These are phyloP conservation scores for Clistopyga incitator DNA, from an alignment of 2,888 invertebrate species.

Conservation along the genomic window DNA sequence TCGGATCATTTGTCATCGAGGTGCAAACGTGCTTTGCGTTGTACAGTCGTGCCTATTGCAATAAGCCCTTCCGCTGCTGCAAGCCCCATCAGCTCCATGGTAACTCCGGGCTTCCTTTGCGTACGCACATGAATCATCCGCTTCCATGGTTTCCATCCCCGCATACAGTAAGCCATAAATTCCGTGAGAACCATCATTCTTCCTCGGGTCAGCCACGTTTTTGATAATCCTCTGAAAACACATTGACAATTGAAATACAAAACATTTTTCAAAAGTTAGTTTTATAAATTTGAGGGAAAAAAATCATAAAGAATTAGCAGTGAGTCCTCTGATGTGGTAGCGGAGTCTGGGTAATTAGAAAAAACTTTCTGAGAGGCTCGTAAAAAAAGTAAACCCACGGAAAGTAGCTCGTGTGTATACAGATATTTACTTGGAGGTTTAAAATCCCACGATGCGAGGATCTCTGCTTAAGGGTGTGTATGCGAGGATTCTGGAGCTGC, in stretches of 20 bases:
- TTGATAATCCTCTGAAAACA: too few species aligned
- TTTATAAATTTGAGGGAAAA: too few species aligned
- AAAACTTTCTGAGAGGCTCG: too few species aligned
- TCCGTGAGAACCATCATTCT: neutral
- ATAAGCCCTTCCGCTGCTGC: constrained; percentile 33
- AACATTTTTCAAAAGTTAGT: too few species aligned
- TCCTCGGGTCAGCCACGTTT: too few species aligned
- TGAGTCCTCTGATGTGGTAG: too few species aligned
- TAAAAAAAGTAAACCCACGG: too few species aligned
- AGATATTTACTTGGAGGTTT: constrained; percentile 16
- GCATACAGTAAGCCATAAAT: neutral
- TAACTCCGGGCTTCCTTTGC: constrained; percentile 30
- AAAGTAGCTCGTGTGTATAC: neutral
- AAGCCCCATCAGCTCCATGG: constrained; percentile 23
- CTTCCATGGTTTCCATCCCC: neutral
- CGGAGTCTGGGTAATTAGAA: too few species aligned
- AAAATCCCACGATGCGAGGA: constrained; percentile 36
- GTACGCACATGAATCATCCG: constrained; percentile 46
- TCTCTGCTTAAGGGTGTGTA: constrained; percentile 34
- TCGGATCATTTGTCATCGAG: constrained; percentile 43
- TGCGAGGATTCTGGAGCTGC: constrained; percentile 40
- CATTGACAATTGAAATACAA: too few species aligned
- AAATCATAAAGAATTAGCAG: too few species aligned
- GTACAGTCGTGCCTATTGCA: constrained; percentile 28
- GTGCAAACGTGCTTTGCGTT: constrained; percentile 23